Conservation (phyloP, 2,113 vertebrate species). For the Trachemys scripta region DNA sequence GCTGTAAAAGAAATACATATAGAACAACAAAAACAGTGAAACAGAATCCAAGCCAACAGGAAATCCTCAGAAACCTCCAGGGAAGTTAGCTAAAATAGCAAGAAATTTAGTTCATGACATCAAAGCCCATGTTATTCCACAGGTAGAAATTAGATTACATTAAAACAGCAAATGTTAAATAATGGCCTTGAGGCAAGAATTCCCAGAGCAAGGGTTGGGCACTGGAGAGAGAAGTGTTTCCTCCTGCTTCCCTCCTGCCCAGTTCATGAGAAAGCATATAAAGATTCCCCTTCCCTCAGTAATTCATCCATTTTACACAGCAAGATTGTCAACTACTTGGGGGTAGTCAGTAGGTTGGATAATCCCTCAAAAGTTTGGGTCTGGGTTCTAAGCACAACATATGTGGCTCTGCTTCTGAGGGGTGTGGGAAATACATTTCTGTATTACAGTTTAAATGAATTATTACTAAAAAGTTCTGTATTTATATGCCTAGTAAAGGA, state of each 20-base stretch:
- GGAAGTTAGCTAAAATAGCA: not conserved
- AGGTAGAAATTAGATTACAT: not conserved
- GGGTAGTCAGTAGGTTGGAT: not conserved
- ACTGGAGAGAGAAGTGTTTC: fast-evolving
- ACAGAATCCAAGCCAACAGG: slow-evolving; percentile 51
- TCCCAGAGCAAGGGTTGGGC: not conserved
- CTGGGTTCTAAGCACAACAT: not conserved
- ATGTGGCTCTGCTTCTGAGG: not conserved
- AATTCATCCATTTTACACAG: not conserved
- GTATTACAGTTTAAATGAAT: too few relatives aligned
- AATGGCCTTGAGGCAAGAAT: not conserved
- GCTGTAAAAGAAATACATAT: not conserved
- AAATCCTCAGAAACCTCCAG: slow-evolving; percentile 57
- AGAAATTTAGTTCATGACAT: not conserved
- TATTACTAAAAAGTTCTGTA: too few relatives aligned
- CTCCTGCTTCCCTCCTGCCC: not conserved
- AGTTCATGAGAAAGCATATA: not conserved
- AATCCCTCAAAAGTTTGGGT: not conserved
- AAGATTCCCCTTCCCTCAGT: not conserved
- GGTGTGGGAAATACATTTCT: too few relatives aligned
- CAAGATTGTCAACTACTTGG: fast-evolving
- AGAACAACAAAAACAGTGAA: slow-evolving; percentile 51
- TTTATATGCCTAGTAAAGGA: too few relatives aligned
- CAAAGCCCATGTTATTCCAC: not conserved
- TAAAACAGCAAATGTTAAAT: not conserved